phyloP scores from a whole-genome alignment of 2,888 invertebrate genomes.

The Cristatella mucedo region DNA sequence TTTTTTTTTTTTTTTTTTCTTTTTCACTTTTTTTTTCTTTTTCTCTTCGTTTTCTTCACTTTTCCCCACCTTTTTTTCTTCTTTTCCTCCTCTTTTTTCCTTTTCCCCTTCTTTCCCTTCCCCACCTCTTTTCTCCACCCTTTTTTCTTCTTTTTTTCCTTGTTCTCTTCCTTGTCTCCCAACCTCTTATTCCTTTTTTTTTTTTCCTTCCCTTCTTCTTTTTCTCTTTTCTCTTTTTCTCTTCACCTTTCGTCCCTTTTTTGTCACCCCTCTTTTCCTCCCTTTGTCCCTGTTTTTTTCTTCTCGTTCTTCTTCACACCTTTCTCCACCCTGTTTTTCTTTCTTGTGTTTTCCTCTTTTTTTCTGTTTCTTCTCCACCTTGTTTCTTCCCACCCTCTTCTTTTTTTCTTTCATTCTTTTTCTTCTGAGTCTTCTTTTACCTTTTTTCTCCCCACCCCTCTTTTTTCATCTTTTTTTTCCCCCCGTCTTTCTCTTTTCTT shows the following conservation, averaged over 20 bases:
- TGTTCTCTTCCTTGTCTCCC: not conserved
- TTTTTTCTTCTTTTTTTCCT: not conserved
- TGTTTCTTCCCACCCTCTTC: too few relatives aligned
- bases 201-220: not conserved
- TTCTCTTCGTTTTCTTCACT: not conserved
- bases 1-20: not conserved
- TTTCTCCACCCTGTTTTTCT: not conserved
- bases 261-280: not conserved
- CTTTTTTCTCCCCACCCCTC: not conserved
- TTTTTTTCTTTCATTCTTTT: not conserved
- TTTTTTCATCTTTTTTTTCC: not conserved
- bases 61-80: not conserved
- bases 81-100: not conserved
- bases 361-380: too few relatives aligned
- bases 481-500: not conserved
- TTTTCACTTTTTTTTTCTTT: not conserved
- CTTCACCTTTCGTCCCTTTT: not conserved
- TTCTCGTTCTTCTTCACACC: too few relatives aligned
- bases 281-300: not conserved
- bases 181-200: not conserved
- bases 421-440: not conserved
- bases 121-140: not conserved
- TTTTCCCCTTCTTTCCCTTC: not conserved
- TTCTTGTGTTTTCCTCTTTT: not conserved
- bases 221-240: not conserved